Percentiles rank a stretch among this genome's conserved stretches.
phyloP scores from a whole-genome alignment of 2,113 vertebrate genomes.

The Eclectus roratus region DNA sequence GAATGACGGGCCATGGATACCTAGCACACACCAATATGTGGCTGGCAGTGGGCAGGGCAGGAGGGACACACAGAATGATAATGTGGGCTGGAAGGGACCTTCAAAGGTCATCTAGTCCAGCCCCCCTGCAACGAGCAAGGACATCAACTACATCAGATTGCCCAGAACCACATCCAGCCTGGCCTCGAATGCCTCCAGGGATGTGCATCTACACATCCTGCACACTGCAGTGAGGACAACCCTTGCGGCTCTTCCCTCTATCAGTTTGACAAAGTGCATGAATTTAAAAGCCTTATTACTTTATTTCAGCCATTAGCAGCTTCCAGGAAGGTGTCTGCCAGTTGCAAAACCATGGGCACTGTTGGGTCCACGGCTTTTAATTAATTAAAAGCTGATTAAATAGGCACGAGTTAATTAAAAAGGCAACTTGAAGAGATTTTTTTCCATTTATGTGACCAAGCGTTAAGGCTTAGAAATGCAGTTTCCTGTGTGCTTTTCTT shows the following conservation, averaged over 20 bases:
- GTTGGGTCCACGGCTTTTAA: background rate
- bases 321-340: background rate
- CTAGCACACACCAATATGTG: accelerated
- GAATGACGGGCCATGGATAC: background rate
- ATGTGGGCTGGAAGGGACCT: background rate
- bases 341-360: background rate
- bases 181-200: background rate
- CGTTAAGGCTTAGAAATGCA: background rate
- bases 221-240: accelerated
- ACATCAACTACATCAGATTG: background rate
- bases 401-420: background rate
- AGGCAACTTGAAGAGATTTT: background rate
- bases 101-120: background rate
- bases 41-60: background rate
- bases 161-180: background rate
- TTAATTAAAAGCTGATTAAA: background rate
- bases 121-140: background rate
- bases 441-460: background rate
- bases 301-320: background rate
- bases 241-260: background rate
- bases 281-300: background rate
- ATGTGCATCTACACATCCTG: background rate
- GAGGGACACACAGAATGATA: background rate
- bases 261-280: background rate
- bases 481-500: background rate